These are phyloP conservation scores for Drosophila guanche DNA, from an alignment of 1,140 invertebrate species.

Conservation along the genomic window DNA sequence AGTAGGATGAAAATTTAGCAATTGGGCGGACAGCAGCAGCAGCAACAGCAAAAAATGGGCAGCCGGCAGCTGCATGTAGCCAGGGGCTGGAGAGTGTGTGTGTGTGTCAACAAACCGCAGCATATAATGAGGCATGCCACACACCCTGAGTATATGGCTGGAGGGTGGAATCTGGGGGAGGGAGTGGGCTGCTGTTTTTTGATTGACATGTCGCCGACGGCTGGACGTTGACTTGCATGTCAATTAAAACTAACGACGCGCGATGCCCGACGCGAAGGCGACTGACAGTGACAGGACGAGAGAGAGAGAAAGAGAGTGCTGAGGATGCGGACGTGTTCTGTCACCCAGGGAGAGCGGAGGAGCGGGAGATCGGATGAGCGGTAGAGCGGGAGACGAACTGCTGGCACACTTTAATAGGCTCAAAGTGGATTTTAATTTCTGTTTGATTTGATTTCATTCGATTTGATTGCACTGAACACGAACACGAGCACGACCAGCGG, in stretches of 20 bases:
- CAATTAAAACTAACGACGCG: conserved; percentile 78
- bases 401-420: conserved; percentile 79
- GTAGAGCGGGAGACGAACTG: conserved; percentile 25
- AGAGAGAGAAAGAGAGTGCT: not conserved
- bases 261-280: conserved; percentile 23
- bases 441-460: conserved; percentile 78
- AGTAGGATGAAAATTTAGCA: conserved; percentile 20
- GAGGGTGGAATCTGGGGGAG: conserved; percentile 17
- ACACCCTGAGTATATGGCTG: not conserved
- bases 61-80: conserved; percentile 48
- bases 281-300: conserved; percentile 52
- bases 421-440: conserved; percentile 83
- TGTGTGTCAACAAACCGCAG: conserved; percentile 72
- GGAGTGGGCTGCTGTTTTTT: conserved; percentile 55
- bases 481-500: conserved; percentile 13
- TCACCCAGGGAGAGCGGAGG: not conserved
- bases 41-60: conserved; percentile 21
- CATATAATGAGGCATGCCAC: conserved; percentile 61
- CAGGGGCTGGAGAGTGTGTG: conserved; percentile 17
- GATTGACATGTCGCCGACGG: conserved; percentile 79
- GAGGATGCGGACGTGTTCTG: not conserved
- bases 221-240: conserved; percentile 81
- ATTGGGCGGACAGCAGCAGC: not conserved
- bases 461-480: conserved; percentile 62
- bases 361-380: conserved; percentile 1